Percentiles rank a stretch among this genome's conserved stretches.
These are phyloP conservation scores for Hipparchia sbordonii DNA, from an alignment of 2,888 invertebrate genomes.

Conservation along the genomic window DNA sequence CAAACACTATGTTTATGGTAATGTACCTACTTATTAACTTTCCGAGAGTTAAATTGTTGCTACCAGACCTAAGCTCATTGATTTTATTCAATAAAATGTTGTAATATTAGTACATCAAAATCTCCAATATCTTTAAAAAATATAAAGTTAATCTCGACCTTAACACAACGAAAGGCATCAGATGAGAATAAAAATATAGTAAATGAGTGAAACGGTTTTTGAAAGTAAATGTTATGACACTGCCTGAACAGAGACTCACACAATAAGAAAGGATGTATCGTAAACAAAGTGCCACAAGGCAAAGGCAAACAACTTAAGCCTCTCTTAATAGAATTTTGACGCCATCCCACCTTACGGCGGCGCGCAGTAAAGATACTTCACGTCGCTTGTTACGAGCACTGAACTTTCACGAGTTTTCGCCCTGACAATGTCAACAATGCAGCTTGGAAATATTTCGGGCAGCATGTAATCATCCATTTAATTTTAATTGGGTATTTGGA, in stretches of 20 bases:
- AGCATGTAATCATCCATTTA: background rate
- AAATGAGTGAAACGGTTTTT: background rate
- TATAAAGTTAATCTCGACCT: too few relatives aligned
- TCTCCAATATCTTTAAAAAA: too few relatives aligned
- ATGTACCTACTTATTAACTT: too few relatives aligned
- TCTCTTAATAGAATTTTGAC: slow-evolving; percentile 72
- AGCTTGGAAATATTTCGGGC: slow-evolving; percentile 7
- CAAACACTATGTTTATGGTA: too few relatives aligned
- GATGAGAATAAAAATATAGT: background rate
- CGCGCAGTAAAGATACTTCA: slow-evolving; percentile 61
- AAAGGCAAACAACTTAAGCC: slow-evolving; percentile 70
- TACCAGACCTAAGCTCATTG: too few relatives aligned
- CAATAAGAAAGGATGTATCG: slow-evolving; percentile 66
- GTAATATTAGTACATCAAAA: too few relatives aligned
- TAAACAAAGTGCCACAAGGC: slow-evolving; percentile 61
- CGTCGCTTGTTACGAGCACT: slow-evolving; percentile 42
- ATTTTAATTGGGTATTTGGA: too few relatives aligned
- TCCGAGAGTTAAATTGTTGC: too few relatives aligned
- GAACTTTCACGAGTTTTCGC: slow-evolving; percentile 28
- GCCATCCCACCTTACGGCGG: slow-evolving; percentile 54
- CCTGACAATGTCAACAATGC: slow-evolving; percentile 18
- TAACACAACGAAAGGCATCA: background rate
- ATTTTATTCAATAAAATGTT: too few relatives aligned
- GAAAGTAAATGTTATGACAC: slow-evolving; percentile 33
- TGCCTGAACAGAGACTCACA: slow-evolving; percentile 50